phyloP scores from a whole-genome alignment of 1,140 invertebrate species.

The Formica selysi region DNA sequence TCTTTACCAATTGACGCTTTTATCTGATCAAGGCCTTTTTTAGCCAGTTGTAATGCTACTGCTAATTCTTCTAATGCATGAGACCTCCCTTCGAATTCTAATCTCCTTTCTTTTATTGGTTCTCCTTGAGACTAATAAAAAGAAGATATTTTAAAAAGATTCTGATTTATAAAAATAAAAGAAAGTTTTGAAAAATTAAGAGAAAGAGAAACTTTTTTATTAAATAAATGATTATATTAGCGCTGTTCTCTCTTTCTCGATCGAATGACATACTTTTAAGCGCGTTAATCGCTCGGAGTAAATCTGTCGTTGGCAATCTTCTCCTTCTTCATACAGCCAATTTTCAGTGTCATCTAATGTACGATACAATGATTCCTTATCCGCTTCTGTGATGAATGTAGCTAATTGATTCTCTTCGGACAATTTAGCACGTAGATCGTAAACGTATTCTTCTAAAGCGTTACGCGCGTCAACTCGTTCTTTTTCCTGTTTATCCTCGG shows the following conservation, averaged over 20 bases:
- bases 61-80: conserved; percentile 92
- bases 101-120: conserved; percentile 93
- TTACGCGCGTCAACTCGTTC: conserved; percentile 98
- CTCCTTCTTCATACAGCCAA: conserved; percentile 98
- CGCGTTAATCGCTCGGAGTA: conserved; percentile 90
- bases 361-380: conserved; percentile 89
- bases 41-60: conserved; percentile 90
- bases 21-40: conserved; percentile 91
- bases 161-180: neutral
- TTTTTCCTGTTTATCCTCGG: conserved; percentile 96
- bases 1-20: conserved; percentile 86
- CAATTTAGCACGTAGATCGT: conserved; percentile 96
- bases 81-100: conserved; percentile 93
- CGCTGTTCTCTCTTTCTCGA: neutral
- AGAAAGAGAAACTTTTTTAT: neutral
- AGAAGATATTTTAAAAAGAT: conserved; percentile 74
- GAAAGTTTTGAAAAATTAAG: neutral
- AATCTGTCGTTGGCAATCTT: conserved; percentile 95
- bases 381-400: conserved; percentile 91
- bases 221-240: neutral
- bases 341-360: conserved; percentile 95
- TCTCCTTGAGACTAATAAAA: conserved; percentile 91
- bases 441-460: conserved; percentile 99
- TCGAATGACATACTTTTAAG: conserved; percentile 87
- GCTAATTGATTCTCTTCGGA: conserved; percentile 91